Conservation (phyloP, 2,888 invertebrate species). For the Oscheius sp. region DNA sequence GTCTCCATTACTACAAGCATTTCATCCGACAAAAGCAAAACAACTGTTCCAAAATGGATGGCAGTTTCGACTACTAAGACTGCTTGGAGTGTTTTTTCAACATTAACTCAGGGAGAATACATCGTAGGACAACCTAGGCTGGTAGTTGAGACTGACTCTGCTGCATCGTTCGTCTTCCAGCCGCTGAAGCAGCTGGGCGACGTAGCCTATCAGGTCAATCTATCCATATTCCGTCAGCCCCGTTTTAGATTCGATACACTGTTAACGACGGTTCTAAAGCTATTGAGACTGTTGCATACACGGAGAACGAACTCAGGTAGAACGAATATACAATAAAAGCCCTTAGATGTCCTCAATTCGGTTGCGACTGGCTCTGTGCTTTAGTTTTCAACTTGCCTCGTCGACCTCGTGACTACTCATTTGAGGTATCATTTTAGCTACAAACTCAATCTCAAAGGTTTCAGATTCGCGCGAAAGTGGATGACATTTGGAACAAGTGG, state of each 20-base stretch:
- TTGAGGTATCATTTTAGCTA: slow-evolving; percentile 35
- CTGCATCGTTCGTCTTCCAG: slow-evolving; percentile 58
- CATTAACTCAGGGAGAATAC: slow-evolving; percentile 49
- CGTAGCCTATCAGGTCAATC: slow-evolving; percentile 53
- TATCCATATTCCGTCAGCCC: not conserved
- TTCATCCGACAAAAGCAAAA: too few species aligned
- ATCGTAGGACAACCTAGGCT: slow-evolving; percentile 49
- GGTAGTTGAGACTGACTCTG: slow-evolving; percentile 56
- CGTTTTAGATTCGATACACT: slow-evolving; percentile 49
- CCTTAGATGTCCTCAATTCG: slow-evolving; percentile 57
- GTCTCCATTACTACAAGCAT: slow-evolving; percentile 47
- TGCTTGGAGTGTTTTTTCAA: slow-evolving; percentile 56
- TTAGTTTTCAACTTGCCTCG: slow-evolving; percentile 53
- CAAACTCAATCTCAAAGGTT: slow-evolving; percentile 1
- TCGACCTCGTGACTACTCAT: slow-evolving; percentile 50
- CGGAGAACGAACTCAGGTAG: slow-evolving; percentile 29
- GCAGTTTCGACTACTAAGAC: slow-evolving; percentile 35
- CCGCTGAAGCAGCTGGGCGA: slow-evolving; percentile 45
- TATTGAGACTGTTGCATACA: slow-evolving; percentile 45
- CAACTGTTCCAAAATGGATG: slow-evolving; percentile 10
- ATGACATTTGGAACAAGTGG: slow-evolving; percentile 60
- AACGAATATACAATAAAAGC: not conserved
- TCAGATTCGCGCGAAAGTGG: slow-evolving; percentile 55
- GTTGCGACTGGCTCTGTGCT: slow-evolving; percentile 57
- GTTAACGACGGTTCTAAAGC: slow-evolving; percentile 40